Evolutionary conservation across 2,888 invertebrate genomes (phyloP), one percentile per base, ranked within the genome.

Genomic region (Sycophila texana): DNA sequence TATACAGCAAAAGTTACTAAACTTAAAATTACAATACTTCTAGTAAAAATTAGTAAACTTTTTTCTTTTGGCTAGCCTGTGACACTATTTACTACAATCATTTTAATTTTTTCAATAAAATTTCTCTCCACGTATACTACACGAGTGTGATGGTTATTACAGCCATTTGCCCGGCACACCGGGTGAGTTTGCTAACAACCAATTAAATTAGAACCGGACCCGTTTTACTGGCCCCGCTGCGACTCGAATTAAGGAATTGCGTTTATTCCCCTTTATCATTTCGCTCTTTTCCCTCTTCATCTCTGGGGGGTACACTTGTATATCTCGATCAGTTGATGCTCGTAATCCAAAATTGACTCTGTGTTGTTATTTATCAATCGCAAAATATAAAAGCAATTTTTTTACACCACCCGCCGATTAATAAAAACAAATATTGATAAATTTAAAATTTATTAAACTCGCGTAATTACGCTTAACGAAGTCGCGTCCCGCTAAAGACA

Each of bases 181-280:
- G 75, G 80, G 82, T 79, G 81, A 83, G 81, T 81, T 85, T 83
- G 82, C 84, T 82, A 87, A 86, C 85, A 86, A 87, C 83, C 84
- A 87, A 86, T 86, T 86, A 86, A 86, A 85, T 86, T 86, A 84
- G 84, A 77, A 81, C 79, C 73, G 66, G 71, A 74, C 76, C 81
- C 74, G 4, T 67, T 18, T 51, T 18, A 49, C 66, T 58, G 39
- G 14, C 30, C 30, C 14, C 57, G 16, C 1, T 18, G 1, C 13
- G 4, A 71, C 63, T 60, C 60, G 58, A 63, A 66, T 51, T 57
- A 39, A 39, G 39, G 39, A 39, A 39, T 39, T 39, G 39, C 7
- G 10, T 49, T 58, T 57, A n/a, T 16, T 55, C 57, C 71, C 49
- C n/a, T 39, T 71, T 61, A 55, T 65, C 47, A 76, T 63, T 76